Percentiles rank a stretch among this genome's conserved stretches.
These are phyloP conservation scores for Fratercula arctica DNA, from an alignment of 2,797 vertebrate species.

Conservation along the genomic window DNA sequence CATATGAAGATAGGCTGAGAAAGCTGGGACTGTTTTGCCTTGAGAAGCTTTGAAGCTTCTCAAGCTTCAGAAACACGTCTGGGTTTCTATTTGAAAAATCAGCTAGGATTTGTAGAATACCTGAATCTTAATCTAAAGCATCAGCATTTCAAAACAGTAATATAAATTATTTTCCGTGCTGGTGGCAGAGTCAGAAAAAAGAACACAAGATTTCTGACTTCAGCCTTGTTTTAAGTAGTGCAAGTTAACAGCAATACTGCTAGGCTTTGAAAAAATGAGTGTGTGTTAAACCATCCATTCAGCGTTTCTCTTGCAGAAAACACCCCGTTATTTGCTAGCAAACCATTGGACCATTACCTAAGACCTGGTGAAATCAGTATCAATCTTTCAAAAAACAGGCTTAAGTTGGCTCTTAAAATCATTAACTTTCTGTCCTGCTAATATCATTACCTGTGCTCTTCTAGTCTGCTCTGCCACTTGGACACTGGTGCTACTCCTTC, in stretches of 20 bases:
- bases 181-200: background rate
- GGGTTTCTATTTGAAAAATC: background rate
- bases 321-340: background rate
- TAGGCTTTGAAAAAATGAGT: background rate
- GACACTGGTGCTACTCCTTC: conserved; percentile 2
- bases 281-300: background rate
- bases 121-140: background rate
- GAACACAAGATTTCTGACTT: background rate
- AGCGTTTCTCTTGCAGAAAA: background rate
- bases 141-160: background rate
- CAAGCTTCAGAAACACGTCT: background rate
- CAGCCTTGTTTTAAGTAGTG: background rate
- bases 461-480: conserved; percentile 78
- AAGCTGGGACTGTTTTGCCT: background rate
- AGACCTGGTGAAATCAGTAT: background rate
- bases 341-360: background rate
- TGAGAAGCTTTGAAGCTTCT: background rate
- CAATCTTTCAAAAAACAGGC: background rate
- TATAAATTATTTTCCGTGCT: background rate
- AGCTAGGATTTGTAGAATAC: background rate
- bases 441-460: conserved; percentile 81
- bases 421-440: background rate
- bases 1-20: background rate
- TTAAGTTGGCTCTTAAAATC: background rate
- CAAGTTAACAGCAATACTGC: background rate